Percentiles rank a stretch among this genome's conserved stretches.
These are phyloP conservation scores for Amphiprion percula DNA, from an alignment of 2,113 vertebrate species.

Conservation along the genomic window DNA sequence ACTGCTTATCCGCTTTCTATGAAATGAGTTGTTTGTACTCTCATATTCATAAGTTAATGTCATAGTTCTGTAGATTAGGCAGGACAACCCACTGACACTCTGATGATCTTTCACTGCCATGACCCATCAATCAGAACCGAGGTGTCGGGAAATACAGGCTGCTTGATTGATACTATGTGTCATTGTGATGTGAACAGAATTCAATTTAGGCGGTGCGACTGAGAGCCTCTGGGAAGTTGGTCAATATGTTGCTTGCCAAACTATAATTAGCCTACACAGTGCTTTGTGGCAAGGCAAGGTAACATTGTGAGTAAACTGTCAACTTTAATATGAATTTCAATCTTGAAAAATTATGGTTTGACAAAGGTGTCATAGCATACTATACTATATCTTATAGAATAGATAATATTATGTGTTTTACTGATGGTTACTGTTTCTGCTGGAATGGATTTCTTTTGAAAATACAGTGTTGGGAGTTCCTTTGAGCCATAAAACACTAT, in stretches of 20 bases:
- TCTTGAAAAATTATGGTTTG: constrained; percentile 34
- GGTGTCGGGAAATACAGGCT: constrained; percentile 58
- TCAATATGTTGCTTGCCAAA: constrained; percentile 77
- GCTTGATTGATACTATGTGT: constrained; percentile 78
- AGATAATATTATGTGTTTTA: background rate
- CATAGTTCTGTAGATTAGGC: constrained; percentile 55
- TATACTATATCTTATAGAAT: background rate
- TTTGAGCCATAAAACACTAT: background rate
- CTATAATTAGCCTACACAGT: constrained; percentile 67
- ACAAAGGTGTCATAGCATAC: constrained; percentile 13
- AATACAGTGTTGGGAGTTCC: background rate
- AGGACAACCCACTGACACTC: constrained; percentile 56
- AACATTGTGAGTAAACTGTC: constrained; percentile 57
- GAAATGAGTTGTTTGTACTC: constrained; percentile 37
- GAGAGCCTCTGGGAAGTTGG: constrained; percentile 65
- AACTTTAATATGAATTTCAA: constrained; percentile 39
- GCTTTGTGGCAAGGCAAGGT: constrained; percentile 54
- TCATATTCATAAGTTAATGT: constrained; percentile 42
- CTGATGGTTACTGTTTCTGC: background rate
- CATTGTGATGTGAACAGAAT: constrained; percentile 72
- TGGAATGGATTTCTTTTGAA: background rate
- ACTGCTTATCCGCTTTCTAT: constrained; percentile 10
- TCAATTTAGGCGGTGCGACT: constrained; percentile 70
- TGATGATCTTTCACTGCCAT: constrained; percentile 75
- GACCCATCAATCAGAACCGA: constrained; percentile 73